Base-by-base conservation (phyloP, 2,888 invertebrate genomes). In the Beris chalybata region DNA sequence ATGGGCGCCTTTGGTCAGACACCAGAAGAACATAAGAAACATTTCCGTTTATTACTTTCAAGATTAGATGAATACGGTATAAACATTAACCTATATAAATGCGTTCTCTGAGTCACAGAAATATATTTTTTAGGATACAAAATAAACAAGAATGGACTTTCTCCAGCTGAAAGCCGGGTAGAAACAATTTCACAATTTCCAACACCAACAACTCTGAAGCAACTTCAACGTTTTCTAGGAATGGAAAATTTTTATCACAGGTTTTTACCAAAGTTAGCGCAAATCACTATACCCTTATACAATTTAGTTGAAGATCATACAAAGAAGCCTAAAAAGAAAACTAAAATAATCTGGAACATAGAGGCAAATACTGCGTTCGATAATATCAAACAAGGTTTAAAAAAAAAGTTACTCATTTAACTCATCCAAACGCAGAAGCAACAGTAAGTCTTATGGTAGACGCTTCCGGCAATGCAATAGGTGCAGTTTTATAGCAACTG, bases 381-480 rank as follows among this genome's bases (percentile, higher is more conserved):
- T 3, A 7, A 38, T 7, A 38, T 38, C 5, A 38, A 38, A 38
- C 38, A 7, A 38, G 1, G 7, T 7, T 38, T 38, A 38, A 5
- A 38, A 38, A 38, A 38, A 38, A 7, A n/a, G n/a, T 9, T 7
- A 38, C 38, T 7, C 38, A 3, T 38, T 4, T 38, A 38, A 9
- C 9, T 1, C 38, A 38, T 38, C 38, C 38, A 7, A 38, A 38
- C 1, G 1, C 38, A 3, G 38, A 38, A 7, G 38, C 38, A 38
- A 38, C 1, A 38, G 7, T 5, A 7, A 38, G 38, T 3, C 38
- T 38, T 3, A 38, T 38, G 38, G 38, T 38, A 9, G 73, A 72
- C 11, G 79, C 79, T 1, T 80, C 79, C 0, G 76, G 77, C 52
- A 66, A 38, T 1, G 74, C 79, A 4, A 73, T 79, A 4, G 79